Conservation (phyloP, 2,113 vertebrate genomes). For the Stigmatopora argus region DNA sequence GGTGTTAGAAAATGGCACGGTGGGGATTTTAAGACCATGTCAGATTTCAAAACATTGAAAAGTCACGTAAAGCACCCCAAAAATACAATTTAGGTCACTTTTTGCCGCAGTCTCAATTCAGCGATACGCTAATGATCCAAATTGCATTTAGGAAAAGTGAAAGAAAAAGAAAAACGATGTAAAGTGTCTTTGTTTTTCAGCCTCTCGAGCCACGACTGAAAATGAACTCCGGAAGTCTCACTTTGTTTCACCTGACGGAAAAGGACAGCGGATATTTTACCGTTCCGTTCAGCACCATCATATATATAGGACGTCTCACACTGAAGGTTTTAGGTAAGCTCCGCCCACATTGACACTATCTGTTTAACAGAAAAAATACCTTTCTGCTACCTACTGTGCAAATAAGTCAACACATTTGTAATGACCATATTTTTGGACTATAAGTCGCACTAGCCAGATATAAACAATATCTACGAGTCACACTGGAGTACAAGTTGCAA, state of each 20-base stretch:
- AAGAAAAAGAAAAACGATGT: neutral
- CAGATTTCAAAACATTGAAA: too few relatives aligned
- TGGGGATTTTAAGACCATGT: constrained; percentile 8
- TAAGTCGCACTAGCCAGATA: too few relatives aligned
- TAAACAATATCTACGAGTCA: too few relatives aligned
- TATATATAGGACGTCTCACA: rapidly evolving
- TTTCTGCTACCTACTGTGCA: too few relatives aligned
- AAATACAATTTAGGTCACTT: too few relatives aligned
- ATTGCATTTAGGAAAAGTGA: neutral
- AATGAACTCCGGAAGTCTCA: rapidly evolving
- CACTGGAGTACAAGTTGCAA: too few relatives aligned
- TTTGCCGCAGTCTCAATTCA: too few relatives aligned
- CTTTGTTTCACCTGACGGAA: constrained; percentile 24
- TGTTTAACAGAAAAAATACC: neutral
- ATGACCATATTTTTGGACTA: too few relatives aligned
- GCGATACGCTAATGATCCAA: too few relatives aligned
- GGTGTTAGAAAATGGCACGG: constrained; percentile 7
- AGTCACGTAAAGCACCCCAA: too few relatives aligned
- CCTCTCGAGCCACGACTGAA: constrained; percentile 23
- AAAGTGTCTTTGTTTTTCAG: constrained; percentile 27
- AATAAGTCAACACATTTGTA: too few relatives aligned
- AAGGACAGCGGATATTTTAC: constrained; percentile 24
- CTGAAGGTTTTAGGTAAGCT: constrained; percentile 39
- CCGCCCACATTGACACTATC: neutral
- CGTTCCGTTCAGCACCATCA: rapidly evolving